These are phyloP conservation scores for Microhierax caerulescens DNA, from an alignment of 2,797 vertebrate genomes.

Conservation along the genomic window DNA sequence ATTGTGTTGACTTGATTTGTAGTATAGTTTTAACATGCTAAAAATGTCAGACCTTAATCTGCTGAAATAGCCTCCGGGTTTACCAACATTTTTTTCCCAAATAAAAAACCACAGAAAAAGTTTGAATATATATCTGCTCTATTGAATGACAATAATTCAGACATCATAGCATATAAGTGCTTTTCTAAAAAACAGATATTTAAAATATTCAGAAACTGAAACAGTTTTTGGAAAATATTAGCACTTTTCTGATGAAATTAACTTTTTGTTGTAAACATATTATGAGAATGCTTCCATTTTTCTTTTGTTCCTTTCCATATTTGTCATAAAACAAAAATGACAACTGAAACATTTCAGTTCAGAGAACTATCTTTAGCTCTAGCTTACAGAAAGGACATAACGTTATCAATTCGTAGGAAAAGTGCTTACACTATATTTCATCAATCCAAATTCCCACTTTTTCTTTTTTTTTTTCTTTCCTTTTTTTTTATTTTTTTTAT, in stretches of 20 bases:
- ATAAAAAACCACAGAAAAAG: not conserved
- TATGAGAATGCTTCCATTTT: not conserved
- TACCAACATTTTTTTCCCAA: not conserved
- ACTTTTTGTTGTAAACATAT: not conserved
- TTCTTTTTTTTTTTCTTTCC: not conserved
- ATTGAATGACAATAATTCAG: not conserved
- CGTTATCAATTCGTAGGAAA: not conserved
- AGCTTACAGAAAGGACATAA: not conserved
- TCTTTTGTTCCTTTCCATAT: not conserved
- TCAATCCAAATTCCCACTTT: not conserved
- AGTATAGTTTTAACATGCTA: not conserved
- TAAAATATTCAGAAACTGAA: not conserved
- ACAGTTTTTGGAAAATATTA: fast-evolving
- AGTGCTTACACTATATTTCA: not conserved
- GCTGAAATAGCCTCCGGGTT: not conserved
- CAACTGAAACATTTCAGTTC: not conserved
- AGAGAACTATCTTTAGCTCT: not conserved
- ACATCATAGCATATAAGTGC: not conserved
- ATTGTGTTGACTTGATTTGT: not conserved
- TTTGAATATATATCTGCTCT: fast-evolving
- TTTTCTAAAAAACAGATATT: not conserved
- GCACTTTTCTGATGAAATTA: not conserved
- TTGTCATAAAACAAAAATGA: not conserved
- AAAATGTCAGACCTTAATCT: not conserved
- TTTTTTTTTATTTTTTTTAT: no score